These are phyloP conservation scores for Tarsius wallacei DNA, from an alignment of 2,797 vertebrate genomes.

Conservation along the genomic window DNA sequence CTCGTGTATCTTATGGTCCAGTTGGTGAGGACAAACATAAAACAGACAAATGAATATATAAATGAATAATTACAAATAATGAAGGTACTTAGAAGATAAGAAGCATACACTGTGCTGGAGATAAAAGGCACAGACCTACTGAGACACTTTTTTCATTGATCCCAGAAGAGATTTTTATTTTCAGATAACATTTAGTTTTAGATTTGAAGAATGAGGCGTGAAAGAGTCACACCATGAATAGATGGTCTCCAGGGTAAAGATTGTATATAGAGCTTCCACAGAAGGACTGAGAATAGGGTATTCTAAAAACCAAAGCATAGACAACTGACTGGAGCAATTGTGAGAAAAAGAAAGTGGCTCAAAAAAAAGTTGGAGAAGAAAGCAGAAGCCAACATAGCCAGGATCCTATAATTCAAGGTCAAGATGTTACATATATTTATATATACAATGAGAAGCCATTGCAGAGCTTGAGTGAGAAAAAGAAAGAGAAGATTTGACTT, in stretches of 20 bases:
- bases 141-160: neutral
- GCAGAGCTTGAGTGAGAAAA: neutral
- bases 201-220: neutral
- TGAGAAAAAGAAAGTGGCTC: neutral
- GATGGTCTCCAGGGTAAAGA: neutral
- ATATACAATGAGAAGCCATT: neutral
- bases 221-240: neutral
- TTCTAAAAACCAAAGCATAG: neutral
- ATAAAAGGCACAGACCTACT: neutral
- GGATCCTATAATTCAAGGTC: neutral
- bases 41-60: neutral
- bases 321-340: neutral
- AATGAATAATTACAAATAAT: neutral
- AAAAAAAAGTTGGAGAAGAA: neutral
- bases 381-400: neutral
- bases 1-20: neutral
- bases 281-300: neutral
- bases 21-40: neutral
- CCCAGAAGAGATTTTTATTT: neutral
- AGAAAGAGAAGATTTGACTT: neutral
- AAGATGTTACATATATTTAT: neutral
- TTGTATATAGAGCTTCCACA: neutral
- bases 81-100: neutral
- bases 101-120: neutral
- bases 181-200: neutral